Evolutionary conservation across 2,797 vertebrate genomes (phyloP), one percentile per base, ranked within the genome.

Genomic region (Morus bassanus): DNA sequence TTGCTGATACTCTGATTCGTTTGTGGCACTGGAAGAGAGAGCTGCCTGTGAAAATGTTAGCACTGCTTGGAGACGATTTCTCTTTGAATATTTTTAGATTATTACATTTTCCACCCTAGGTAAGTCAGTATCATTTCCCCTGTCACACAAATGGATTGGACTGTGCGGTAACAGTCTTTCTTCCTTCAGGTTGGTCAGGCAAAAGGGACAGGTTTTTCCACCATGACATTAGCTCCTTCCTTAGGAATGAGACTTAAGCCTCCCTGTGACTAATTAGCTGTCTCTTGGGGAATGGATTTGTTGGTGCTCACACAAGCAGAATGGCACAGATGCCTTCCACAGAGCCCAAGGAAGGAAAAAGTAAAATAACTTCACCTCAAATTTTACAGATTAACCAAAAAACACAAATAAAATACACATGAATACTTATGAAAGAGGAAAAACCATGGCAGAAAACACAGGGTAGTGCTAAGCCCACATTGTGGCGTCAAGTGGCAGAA

Each of bases 141-240:
- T 46, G 5, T 78, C 68, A 69, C 39, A 61, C 10, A 54, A 54
- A 59, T 31, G 43, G 51, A 50, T 48, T 59, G 54, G 51, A 46
- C 2, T 22, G 28, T 67, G 56, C 3, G 3, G 23, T 53, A 85
- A 84, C 16, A 46, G 25, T 56, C 35, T 88, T 81, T 43, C 5
- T 89, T 13, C 53, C 31, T 91, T 89, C 54, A 69, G 31, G 25
- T 0, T 86, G 76, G 54, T 45, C 39, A 78, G 73, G 69, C 24
- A 93, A 74, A 95, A 84, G 60, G 78, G 81, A 18, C 72, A 77
- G 37, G 33, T 91, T 93, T 78, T 96, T 82, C 46, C 73, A 82
- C 63, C 30, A 14, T 67, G 51, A 56, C 75, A 45, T 78, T 81
- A 72, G 30, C 30, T 85, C 33, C 43, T 84, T 89, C 25, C 24